Base-by-base conservation (phyloP, 2,113 vertebrate genomes). In the Rhodinocichla rosea region DNA sequence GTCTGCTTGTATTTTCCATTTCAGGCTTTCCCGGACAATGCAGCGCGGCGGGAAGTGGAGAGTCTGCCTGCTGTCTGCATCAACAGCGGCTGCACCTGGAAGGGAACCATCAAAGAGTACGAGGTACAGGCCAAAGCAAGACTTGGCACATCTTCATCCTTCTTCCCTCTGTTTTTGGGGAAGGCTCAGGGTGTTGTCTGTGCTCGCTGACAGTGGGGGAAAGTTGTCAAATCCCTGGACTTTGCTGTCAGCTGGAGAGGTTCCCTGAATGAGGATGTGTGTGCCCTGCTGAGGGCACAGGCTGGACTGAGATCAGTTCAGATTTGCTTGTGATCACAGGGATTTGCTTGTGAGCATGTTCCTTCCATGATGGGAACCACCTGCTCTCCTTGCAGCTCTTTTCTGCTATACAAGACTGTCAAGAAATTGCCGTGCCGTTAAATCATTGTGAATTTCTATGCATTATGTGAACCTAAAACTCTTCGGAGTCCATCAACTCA, bases 21-120 rank as follows among this genome's bases (percentile, higher is more conserved):
- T 19, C 89, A 99, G 99, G 99, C 98, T 15, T 99, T 99, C 89
- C 98, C 99, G 21, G 99, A 99, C 97, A 99, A 99, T 4, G 99
- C 99, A 1, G 99, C 99, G 1, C 98, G 99, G 2, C 97, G 99
- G 74, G 99, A 99, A 92, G 98, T 99, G 75, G 99, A 99, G 44
- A 98, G 98, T 56, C 97, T 99, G 40, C 99, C 99, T 0, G 99
- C 99, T 8, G 82, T 98, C 76, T 99, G 99, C 94, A 95, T 98
- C 59, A 98, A 98, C 28, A 95, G 97, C 1, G 98, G 98, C 67
- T 99, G 99, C 88, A 88, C 63, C 13, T 99, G 99, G 99, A 99
- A 98, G 68, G 99, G 99, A 27, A 98, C 98, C 7, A 98, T 99
- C 40, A 99, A 99, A 76, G 99, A 99, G 7, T 99, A 99, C 0